Evolutionary conservation across 2,797 vertebrate species (phyloP).

Genomic region (Petrocephalus schoutedeni): DNA sequence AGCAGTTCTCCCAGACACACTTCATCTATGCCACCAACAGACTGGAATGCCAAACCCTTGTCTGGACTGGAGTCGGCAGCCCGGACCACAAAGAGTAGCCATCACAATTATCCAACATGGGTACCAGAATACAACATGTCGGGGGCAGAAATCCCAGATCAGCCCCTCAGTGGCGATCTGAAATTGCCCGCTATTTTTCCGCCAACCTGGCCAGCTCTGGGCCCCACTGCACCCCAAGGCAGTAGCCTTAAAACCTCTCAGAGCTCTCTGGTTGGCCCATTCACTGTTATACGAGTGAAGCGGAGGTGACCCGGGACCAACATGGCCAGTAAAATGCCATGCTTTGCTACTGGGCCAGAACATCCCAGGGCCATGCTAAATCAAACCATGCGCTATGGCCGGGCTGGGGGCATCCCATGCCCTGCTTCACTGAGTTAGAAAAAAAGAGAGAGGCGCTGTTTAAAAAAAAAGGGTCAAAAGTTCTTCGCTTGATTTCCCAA

Average conservation of each 20-base stretch:
- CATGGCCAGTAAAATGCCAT: conserved; percentile 50
- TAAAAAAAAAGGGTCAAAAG: conserved; percentile 23
- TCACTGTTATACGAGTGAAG: neutral
- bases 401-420: conserved; percentile 21
- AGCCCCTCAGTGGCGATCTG: neutral
- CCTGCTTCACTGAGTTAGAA: neutral
- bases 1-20: neutral
- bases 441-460: neutral
- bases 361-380: conserved; percentile 45
- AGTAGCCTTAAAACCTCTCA: neutral
- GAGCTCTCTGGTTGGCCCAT: neutral
- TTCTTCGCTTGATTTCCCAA: conserved; percentile 4
- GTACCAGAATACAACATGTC: neutral
- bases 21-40: neutral
- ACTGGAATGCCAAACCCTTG: neutral
- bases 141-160: neutral
- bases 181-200: conserved; percentile 23
- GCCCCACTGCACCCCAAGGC: neutral
- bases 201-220: neutral
- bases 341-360: conserved; percentile 8
- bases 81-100: neutral
- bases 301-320: conserved; percentile 28
- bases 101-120: neutral
- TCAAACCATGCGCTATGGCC: conserved; percentile 51
- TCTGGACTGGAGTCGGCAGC: neutral